A percentile compares a stretch with the other conserved stretches of the same genome.
These are phyloP conservation scores for Echinops telfairi DNA, from an alignment of 2,113 vertebrate species.

Conservation along the genomic window DNA sequence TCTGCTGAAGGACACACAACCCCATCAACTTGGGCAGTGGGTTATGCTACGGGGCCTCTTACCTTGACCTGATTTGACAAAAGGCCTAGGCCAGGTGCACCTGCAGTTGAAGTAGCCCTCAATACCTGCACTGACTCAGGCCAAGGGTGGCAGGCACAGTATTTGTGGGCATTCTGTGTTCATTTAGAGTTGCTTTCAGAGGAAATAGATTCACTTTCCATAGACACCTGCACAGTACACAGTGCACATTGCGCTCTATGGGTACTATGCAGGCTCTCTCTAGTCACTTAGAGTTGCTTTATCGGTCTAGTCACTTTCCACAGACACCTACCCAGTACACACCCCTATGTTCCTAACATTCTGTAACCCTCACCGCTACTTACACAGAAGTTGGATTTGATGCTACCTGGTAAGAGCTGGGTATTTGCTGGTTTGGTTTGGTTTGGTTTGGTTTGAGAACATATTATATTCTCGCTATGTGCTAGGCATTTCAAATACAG, in stretches of 20 bases:
- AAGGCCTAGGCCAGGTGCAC: not conserved
- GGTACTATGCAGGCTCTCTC: not conserved
- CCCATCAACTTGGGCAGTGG: too few relatives aligned
- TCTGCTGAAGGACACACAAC: not conserved
- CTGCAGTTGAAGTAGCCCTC: not conserved
- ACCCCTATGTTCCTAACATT: constrained; percentile 11
- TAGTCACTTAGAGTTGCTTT: not conserved
- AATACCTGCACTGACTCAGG: not conserved
- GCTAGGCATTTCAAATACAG: not conserved
- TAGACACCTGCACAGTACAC: not conserved
- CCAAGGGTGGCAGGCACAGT: not conserved
- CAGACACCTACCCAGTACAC: not conserved
- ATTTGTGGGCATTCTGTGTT: not conserved
- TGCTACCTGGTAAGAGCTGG: not conserved
- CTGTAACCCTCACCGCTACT: not conserved
- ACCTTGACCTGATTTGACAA: not conserved
- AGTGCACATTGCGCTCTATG: not conserved
- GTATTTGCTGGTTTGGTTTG: too few relatives aligned
- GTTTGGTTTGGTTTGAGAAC: not conserved
- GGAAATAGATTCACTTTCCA: not conserved
- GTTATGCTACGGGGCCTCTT: not conserved
- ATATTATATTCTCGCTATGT: constrained; percentile 14
- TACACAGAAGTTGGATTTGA: constrained; percentile 41
- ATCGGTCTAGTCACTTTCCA: not conserved
- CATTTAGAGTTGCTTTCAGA: not conserved